phyloP scores from a whole-genome alignment of 64 coral and sea anemone genomes.

The Platygyra sinensis region DNA sequence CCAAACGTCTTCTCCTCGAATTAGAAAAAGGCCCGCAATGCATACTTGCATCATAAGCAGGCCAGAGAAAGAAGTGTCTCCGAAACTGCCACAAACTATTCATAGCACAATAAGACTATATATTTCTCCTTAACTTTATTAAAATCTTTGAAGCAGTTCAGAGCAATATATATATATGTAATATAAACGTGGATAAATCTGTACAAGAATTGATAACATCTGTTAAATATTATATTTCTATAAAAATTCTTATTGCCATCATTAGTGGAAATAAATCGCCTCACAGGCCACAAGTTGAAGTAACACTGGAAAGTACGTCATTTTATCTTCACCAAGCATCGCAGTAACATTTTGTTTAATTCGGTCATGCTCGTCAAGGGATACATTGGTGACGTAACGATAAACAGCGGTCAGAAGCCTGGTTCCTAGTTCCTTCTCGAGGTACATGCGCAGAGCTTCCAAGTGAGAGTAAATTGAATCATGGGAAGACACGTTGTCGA shows the following conservation, averaged over 20 bases:
- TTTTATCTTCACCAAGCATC: slow-evolving; percentile 53
- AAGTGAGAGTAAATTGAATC: slow-evolving; percentile 53
- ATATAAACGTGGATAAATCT: too few species aligned
- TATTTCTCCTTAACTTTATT: too few species aligned
- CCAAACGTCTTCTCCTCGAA: too few species aligned
- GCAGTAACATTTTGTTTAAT: not conserved
- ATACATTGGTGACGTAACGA: slow-evolving; percentile 37
- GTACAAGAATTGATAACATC: not conserved
- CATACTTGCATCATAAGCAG: too few species aligned
- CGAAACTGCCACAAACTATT: too few species aligned
- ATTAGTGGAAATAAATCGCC: slow-evolving; percentile 25
- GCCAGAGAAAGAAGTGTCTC: too few species aligned
- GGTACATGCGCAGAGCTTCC: slow-evolving; percentile 54
- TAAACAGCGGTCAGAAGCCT: slow-evolving; percentile 53
- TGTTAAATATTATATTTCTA: not conserved
- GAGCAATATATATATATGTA: too few species aligned
- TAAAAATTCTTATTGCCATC: not conserved
- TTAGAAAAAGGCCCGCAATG: too few species aligned
- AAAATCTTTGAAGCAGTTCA: too few species aligned
- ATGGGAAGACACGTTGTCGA: slow-evolving; percentile 25
- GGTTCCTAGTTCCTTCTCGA: slow-evolving; percentile 62
- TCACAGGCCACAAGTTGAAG: slow-evolving; percentile 57
- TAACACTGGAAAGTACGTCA: slow-evolving; percentile 46
- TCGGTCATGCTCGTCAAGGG: slow-evolving; percentile 14
- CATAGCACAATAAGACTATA: too few species aligned